These are phyloP conservation scores for Lasioglossum villosulum DNA, from an alignment of 2,888 invertebrate genomes.

Conservation along the genomic window DNA sequence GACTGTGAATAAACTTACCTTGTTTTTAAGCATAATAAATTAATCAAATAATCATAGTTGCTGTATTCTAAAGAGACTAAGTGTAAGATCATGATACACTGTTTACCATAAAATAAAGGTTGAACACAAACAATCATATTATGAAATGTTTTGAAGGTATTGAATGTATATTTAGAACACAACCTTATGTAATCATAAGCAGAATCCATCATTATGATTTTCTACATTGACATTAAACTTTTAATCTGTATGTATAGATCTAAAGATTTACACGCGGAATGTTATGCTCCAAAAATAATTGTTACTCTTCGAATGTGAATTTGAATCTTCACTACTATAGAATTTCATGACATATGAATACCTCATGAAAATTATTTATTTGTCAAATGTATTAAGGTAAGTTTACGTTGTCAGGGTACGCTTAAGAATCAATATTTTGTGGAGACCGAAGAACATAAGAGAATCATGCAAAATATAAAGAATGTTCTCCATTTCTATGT, in stretches of 20 bases:
- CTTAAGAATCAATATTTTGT: slow-evolving; percentile 18
- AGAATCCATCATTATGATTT: slow-evolving; percentile 39
- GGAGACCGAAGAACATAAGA: slow-evolving; percentile 47
- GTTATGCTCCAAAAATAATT: not conserved
- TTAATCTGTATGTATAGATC: slow-evolving; percentile 9
- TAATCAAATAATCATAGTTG: slow-evolving; percentile 42
- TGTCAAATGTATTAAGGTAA: slow-evolving; percentile 41
- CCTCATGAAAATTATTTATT: slow-evolving; percentile 5
- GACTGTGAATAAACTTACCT: slow-evolving; percentile 52
- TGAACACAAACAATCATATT: slow-evolving; percentile 9
- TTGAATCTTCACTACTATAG: not conserved
- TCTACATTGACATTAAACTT: slow-evolving; percentile 8
- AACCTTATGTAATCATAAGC: slow-evolving; percentile 25
- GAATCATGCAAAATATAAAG: slow-evolving; percentile 38
- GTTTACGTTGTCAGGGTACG: slow-evolving; percentile 43
- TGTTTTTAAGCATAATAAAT: slow-evolving; percentile 30
- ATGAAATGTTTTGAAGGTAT: slow-evolving; percentile 12
- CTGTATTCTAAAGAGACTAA: slow-evolving; percentile 17
- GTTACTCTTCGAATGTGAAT: slow-evolving; percentile 8
- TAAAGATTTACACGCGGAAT: slow-evolving; percentile 14
- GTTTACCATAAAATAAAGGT: slow-evolving; percentile 14
- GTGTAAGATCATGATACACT: not conserved
- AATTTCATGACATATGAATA: not conserved
- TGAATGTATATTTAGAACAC: slow-evolving; percentile 25
- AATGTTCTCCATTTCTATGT: slow-evolving; percentile 54